Conservation (phyloP, 2,888 invertebrate genomes). For the Leucania comma region DNA sequence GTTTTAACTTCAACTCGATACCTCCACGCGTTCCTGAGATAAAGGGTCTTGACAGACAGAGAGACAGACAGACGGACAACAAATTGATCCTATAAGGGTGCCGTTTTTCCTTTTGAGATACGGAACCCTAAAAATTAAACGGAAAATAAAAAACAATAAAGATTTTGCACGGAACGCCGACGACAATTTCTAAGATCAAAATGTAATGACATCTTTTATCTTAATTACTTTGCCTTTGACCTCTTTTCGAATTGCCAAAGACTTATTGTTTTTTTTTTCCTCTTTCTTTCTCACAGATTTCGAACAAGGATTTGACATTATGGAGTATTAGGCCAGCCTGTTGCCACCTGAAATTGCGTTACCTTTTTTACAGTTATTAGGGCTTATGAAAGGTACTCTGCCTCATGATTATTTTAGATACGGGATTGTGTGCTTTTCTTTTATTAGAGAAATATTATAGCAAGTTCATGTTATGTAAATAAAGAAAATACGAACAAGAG, state of each 20-base stretch:
- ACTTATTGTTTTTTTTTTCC: constrained; percentile 57
- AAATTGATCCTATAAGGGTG: too few relatives aligned
- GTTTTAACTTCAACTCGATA: too few relatives aligned
- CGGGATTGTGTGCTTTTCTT: constrained; percentile 22
- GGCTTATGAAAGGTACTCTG: constrained; percentile 37
- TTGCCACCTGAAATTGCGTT: constrained; percentile 43
- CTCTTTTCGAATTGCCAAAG: constrained; percentile 50
- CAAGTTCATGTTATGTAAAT: constrained; percentile 28
- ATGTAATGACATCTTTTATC: constrained; percentile 62
- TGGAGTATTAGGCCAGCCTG: constrained; percentile 44
- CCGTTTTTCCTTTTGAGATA: too few relatives aligned
- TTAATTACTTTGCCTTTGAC: constrained; percentile 61
- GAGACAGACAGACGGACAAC: too few relatives aligned
- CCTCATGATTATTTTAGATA: constrained; percentile 40
- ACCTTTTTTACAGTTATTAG: constrained; percentile 39
- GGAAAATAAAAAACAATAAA: constrained; percentile 73
- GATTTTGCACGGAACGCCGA: constrained; percentile 50
- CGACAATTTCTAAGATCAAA: constrained; percentile 63
- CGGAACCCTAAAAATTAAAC: too few relatives aligned
- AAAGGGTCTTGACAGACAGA: too few relatives aligned
- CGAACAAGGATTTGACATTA: constrained; percentile 56
- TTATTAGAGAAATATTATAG: constrained; percentile 32
- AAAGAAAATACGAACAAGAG: constrained; percentile 29
- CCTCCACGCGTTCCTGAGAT: too few relatives aligned
- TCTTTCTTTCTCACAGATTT: constrained; percentile 32